These are phyloP conservation scores for Hoplodrina blanda DNA, from an alignment of 2,888 invertebrate species.

Conservation along the genomic window DNA sequence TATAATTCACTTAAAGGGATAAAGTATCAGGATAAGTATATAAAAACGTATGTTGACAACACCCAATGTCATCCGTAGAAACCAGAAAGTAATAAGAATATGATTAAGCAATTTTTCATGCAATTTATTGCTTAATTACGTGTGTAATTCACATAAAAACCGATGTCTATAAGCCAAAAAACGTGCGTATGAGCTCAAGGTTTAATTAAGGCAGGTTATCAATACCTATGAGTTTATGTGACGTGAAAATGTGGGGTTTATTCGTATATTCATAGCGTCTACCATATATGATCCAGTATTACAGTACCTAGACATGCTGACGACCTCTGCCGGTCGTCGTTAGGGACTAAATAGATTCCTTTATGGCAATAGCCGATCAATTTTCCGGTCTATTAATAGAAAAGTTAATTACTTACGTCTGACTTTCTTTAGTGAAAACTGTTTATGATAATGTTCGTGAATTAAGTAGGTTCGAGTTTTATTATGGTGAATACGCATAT, in stretches of 20 bases:
- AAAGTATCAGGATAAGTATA: slow-evolving; percentile 49
- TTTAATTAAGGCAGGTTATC: slow-evolving; percentile 55
- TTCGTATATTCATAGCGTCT: slow-evolving; percentile 40
- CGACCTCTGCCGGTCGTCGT: slow-evolving; percentile 18
- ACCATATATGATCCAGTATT: slow-evolving; percentile 42
- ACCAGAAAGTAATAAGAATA: slow-evolving; percentile 55
- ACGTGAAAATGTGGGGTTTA: slow-evolving; percentile 49
- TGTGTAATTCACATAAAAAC: slow-evolving; percentile 73
- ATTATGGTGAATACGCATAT: slow-evolving; percentile 5
- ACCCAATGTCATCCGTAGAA: slow-evolving; percentile 58
- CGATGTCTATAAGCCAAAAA: slow-evolving; percentile 61
- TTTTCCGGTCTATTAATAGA: slow-evolving; percentile 33
- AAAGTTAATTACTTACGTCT: slow-evolving; percentile 18
- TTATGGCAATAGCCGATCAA: slow-evolving; percentile 25
- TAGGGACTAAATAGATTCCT: slow-evolving; percentile 32
- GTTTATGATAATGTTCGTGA: slow-evolving; percentile 20
- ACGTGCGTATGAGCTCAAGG: slow-evolving; percentile 31
- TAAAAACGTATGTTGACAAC: slow-evolving; percentile 59
- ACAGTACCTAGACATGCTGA: slow-evolving; percentile 30
- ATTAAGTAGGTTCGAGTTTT: slow-evolving; percentile 10
- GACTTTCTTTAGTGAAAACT: slow-evolving; percentile 20
- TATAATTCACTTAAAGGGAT: slow-evolving; percentile 29
- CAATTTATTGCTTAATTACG: slow-evolving; percentile 81
- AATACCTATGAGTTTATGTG: slow-evolving; percentile 52
- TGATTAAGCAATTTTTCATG: slow-evolving; percentile 74